phyloP scores from a whole-genome alignment of 37 sponge, comb jelly and placozoan genomes.

The Amphimedon queenslandica region DNA sequence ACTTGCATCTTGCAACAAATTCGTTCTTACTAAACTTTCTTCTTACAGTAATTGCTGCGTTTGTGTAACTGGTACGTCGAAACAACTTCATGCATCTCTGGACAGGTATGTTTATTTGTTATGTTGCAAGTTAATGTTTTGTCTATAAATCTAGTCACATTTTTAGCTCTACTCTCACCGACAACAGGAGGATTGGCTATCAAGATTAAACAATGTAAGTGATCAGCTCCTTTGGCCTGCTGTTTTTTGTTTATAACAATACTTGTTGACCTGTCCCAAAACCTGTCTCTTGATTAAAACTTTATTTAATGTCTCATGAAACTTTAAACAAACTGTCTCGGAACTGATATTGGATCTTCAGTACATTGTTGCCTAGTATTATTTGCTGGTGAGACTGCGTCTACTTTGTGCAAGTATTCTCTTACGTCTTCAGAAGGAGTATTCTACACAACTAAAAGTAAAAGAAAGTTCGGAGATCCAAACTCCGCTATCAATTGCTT shows the following conservation, averaged over 20 bases:
- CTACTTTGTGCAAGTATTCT: too few relatives aligned
- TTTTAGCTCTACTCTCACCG: too few relatives aligned
- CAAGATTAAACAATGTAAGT: neutral
- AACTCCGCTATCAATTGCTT: constrained; percentile 45
- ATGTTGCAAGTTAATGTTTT: constrained; percentile 56
- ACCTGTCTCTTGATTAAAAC: too few relatives aligned
- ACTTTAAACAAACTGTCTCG: constrained; percentile 22
- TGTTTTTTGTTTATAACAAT: constrained; percentile 20
- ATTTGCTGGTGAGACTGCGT: too few relatives aligned
- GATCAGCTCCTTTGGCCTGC: constrained; percentile 21
- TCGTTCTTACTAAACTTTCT: too few relatives aligned
- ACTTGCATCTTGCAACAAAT: too few relatives aligned
- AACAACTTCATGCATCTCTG: constrained; percentile 51
- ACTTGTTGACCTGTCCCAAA: constrained; percentile 17
- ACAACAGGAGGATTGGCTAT: neutral
- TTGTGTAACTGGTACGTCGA: constrained; percentile 30
- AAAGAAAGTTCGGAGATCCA: neutral
- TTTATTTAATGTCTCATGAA: too few relatives aligned
- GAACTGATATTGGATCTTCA: constrained; percentile 36
- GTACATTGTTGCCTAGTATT: too few relatives aligned
- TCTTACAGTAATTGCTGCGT: too few relatives aligned
- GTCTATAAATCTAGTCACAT: constrained; percentile 9
- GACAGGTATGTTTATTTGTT: constrained; percentile 32
- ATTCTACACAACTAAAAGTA: constrained; percentile 36
- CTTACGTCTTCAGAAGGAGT: too few relatives aligned